Base-by-base conservation (phyloP, 2,113 vertebrate species). In the Pterocles burchelli region DNA sequence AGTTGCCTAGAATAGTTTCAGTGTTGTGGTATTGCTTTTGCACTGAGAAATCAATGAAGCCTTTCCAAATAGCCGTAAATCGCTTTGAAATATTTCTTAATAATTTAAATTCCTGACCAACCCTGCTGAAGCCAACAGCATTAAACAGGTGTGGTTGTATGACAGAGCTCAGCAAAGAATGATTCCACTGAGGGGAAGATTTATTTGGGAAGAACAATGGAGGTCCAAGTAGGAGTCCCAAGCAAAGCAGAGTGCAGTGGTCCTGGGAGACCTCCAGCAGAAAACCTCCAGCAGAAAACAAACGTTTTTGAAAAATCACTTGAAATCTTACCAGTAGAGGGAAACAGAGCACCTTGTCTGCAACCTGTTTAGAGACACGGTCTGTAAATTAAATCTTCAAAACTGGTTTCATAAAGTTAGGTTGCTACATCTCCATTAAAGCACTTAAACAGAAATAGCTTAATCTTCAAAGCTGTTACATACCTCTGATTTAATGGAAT, bases 311-410 rank as follows among this genome's bases (percentile, higher is more conserved):
- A 9, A 38, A 62, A 91, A 31, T 38, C 25, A 4, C 54, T 43
- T 22, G 36, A 72, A 59, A 34, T 89, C 72, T 93, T 89, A 90
- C 95, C 95, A 90, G 93, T 54, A 95, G 95, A 93, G 95, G 93
- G 95, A 96, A 96, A 94, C 85, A 93, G 62, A 93, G 92, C 74
- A 92, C 90, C 75, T 96, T 55, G 28, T 33, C 78, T 90, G 66
- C 17, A 28, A 43, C 21, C 17, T 73, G 71, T 41, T 90, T 78
- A 66, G 78, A 36, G 58, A 49, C 22, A 7, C 38, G 21, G 7
- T 48, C 17, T 9, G 9, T 43, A 78, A 93, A 89, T 22, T 21
- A 87, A 86, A 48, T 2, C 10, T 58, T 66, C 33, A n/a, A 36
- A 61, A 17, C 25, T 67, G 34, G 4, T 74, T 87, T 81, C 17